These are phyloP conservation scores for Strix aluco DNA, from an alignment of 2,113 vertebrate species.

Conservation along the genomic window DNA sequence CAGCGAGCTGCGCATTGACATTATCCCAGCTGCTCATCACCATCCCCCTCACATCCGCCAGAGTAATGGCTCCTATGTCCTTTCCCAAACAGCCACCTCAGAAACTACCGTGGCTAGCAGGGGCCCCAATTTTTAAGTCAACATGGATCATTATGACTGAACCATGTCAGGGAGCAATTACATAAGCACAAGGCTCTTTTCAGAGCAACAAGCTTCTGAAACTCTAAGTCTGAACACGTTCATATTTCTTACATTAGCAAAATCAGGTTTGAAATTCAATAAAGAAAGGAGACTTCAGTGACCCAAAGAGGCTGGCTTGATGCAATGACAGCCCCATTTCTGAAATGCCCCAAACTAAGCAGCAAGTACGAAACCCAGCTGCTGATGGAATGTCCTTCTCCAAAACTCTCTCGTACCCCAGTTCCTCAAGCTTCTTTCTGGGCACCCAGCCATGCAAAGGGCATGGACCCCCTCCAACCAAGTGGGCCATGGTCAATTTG, in stretches of 20 bases:
- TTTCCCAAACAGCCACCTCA: background rate
- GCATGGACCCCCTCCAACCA: background rate
- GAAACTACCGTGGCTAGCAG: background rate
- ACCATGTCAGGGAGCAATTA: background rate
- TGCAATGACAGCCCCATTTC: background rate
- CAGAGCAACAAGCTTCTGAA: background rate
- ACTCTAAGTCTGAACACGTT: background rate
- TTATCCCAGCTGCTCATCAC: slow-evolving; percentile 14
- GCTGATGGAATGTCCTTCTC: background rate
- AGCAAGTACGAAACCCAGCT: background rate
- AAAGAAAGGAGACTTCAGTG: background rate
- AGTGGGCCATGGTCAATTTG: background rate
- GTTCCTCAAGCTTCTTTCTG: background rate
- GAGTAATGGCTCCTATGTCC: background rate
- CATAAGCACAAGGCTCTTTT: background rate
- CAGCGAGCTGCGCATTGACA: background rate
- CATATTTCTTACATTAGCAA: background rate
- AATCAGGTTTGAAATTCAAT: background rate
- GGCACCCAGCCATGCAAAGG: background rate
- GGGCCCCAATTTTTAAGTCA: background rate
- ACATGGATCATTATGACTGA: background rate
- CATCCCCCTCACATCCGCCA: slow-evolving; percentile 20
- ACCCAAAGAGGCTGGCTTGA: background rate
- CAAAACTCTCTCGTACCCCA: background rate
- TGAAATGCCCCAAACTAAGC: background rate